These are phyloP conservation scores for Diorhabda sublineata DNA, from an alignment of 1,140 invertebrate species.

Conservation along the genomic window DNA sequence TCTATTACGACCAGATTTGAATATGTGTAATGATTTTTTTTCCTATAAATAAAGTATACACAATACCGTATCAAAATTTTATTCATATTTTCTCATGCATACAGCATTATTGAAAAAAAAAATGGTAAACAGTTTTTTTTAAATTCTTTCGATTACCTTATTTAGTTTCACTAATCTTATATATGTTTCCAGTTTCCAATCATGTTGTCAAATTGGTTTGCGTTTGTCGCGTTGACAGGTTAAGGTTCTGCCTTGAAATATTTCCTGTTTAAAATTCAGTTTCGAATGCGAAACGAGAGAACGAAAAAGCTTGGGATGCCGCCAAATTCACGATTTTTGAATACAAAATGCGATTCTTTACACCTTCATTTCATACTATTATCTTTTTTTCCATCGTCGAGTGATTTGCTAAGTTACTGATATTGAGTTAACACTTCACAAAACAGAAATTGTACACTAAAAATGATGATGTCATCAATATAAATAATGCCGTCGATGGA, in stretches of 20 bases:
- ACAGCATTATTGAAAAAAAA: no score
- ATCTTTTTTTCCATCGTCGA: constrained; percentile 1
- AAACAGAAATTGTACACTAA: no score
- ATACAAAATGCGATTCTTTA: constrained; percentile 25
- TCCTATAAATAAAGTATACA: no score
- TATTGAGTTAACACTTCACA: no score
- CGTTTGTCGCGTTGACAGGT: constrained; percentile 31
- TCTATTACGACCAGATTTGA: no score
- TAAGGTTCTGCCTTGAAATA: constrained; percentile 34
- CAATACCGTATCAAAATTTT: no score
- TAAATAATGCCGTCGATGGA: no score
- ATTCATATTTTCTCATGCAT: no score
- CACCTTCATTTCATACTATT: constrained; percentile 15
- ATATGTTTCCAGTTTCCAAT: constrained; percentile 29
- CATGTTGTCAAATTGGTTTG: constrained; percentile 39
- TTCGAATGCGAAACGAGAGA: constrained; percentile 27
- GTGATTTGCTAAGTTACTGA: not conserved
- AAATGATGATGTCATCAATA: no score
- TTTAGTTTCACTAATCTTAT: constrained; percentile 21
- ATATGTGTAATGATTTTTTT: no score
- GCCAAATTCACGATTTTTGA: constrained; percentile 30
- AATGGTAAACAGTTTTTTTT: no score
- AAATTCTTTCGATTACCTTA: not conserved
- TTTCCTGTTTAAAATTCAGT: constrained; percentile 40
- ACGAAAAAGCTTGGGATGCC: constrained; percentile 24